Conservation (phyloP, 2,113 vertebrate species). For the Orientallactaga bullata region DNA sequence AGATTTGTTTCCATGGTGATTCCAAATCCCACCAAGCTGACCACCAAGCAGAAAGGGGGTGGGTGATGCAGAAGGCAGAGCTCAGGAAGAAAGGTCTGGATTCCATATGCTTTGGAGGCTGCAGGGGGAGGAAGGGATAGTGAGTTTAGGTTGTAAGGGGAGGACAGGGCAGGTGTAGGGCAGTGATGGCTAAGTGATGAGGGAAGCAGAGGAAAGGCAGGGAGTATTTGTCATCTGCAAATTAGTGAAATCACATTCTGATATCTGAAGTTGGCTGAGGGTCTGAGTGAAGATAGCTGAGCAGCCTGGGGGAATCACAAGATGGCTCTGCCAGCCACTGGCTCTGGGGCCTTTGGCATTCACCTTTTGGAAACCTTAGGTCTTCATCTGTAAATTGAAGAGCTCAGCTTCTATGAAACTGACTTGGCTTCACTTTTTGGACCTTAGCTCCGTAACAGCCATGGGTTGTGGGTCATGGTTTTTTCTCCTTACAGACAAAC, state of each 20-base stretch:
- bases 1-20: too few species aligned
- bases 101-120: background rate
- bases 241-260: background rate
- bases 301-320: background rate
- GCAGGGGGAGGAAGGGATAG: background rate
- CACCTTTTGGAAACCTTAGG: background rate
- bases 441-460: background rate
- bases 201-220: background rate
- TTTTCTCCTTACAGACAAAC: conserved; percentile 87
- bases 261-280: background rate
- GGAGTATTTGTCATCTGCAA: background rate
- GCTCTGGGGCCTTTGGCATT: background rate
- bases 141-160: background rate
- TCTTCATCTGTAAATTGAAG: background rate
- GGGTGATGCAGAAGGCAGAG: background rate
- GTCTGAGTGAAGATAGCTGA: background rate
- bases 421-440: background rate
- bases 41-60: too few species aligned
- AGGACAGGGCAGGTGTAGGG: too few species aligned
- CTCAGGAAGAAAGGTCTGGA: background rate
- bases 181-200: background rate
- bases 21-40: too few species aligned
- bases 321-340: background rate
- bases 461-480: background rate
- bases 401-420: background rate